Percentiles rank a stretch among this genome's conserved stretches.
Evolutionary conservation across 2,797 vertebrate species (phyloP).

Genomic region (Coendou prehensilis): DNA sequence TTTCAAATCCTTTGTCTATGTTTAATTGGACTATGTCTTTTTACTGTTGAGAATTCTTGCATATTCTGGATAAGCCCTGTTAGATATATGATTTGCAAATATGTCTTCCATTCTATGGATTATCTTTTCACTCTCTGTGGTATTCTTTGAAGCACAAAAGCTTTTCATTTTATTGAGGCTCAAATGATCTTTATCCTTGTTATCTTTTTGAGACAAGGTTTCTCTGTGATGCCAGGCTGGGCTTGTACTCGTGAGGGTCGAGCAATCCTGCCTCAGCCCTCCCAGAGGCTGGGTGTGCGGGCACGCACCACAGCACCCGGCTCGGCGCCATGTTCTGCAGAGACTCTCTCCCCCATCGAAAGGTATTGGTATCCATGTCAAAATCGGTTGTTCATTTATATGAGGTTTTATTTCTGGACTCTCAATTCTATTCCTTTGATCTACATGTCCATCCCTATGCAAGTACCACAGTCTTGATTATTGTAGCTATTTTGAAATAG

Average conservation of each 20-base stretch:
- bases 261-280: neutral
- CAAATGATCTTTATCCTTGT: neutral
- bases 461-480: neutral
- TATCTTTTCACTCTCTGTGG: neutral
- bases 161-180: neutral
- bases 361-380: neutral
- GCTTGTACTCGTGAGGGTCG: neutral
- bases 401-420: neutral
- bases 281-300: neutral
- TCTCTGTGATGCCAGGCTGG: neutral
- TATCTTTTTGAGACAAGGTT: neutral
- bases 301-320: neutral
- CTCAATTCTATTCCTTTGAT: neutral
- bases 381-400: neutral
- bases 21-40: conserved; percentile 3
- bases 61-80: neutral
- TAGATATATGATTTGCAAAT: neutral
- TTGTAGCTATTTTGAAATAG: neutral
- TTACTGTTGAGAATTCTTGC: conserved; percentile 10
- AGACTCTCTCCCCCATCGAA: neutral
- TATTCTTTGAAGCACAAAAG: neutral
- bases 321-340: neutral
- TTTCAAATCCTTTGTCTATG: neutral
- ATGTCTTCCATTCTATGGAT: neutral
- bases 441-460: neutral